Evolutionary conservation across 2,113 vertebrate genomes (phyloP).

Genomic region (Centropus bengalensis): DNA sequence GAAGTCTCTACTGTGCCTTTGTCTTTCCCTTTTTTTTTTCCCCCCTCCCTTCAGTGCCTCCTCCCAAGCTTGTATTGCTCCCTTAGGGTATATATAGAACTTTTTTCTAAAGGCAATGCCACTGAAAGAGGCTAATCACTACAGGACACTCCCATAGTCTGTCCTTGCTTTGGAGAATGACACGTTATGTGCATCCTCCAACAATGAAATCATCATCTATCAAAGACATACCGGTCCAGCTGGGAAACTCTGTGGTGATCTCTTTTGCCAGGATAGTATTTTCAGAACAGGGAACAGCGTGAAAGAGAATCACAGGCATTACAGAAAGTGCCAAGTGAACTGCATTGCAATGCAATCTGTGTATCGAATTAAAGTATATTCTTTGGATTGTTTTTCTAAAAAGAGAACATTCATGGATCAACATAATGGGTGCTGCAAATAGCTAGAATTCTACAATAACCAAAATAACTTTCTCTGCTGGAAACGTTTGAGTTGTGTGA

Average conservation of each 20-base stretch:
- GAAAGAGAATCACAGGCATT: not conserved
- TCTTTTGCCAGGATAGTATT: not conserved
- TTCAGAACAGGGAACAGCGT: not conserved
- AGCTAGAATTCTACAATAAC: not conserved
- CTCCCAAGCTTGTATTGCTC: not conserved
- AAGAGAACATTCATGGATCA: not conserved
- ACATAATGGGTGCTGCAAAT: not conserved
- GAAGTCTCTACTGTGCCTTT: accelerated
- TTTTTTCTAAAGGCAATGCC: not conserved
- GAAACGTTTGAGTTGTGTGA: not conserved
- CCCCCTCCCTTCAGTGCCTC: not conserved
- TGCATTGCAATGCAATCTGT: not conserved
- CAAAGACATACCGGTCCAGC: not conserved
- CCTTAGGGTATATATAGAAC: not conserved
- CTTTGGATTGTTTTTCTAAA: not conserved
- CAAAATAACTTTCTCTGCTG: not conserved
- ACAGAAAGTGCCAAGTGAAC: not conserved
- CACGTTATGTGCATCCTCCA: not conserved
- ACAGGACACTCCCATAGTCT: not conserved
- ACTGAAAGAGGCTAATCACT: not conserved
- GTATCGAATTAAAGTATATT: not conserved
- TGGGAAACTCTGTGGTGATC: not conserved
- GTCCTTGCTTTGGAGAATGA: not conserved
- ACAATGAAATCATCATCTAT: not conserved
- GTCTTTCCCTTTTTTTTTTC: not conserved